Percentiles rank a stretch among this genome's conserved stretches.
Conservation (phyloP, 2,113 vertebrate species). For the Thunnus thynnus region DNA sequence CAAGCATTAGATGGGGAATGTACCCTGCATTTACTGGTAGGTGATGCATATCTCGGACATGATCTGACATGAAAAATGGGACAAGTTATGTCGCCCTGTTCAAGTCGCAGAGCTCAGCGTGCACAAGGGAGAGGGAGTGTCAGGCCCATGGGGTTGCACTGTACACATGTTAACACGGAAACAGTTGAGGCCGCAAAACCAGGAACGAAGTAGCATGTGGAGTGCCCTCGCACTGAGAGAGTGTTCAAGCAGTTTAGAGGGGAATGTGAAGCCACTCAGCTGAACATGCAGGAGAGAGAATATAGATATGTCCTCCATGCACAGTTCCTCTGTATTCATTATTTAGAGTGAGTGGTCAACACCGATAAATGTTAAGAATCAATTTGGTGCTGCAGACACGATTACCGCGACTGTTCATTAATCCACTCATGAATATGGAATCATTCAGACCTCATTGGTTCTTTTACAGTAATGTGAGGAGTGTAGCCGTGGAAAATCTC, state of each 20-base stretch:
- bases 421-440: conserved; percentile 80
- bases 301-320: background rate
- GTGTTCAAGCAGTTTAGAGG: conserved; percentile 45
- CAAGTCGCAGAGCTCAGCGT: conserved; percentile 1
- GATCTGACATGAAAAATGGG: conserved; percentile 57
- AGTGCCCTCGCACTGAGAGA: conserved; percentile 2
- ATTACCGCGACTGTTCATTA: conserved; percentile 76
- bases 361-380: conserved; percentile 68
- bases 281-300: conserved; percentile 22
- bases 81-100: background rate
- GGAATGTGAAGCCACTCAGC: conserved; percentile 19
- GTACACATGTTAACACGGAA: conserved; percentile 64
- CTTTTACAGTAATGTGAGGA: conserved; percentile 75
- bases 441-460: conserved; percentile 73
- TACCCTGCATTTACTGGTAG: conserved; percentile 26
- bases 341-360: conserved; percentile 50
- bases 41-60: conserved; percentile 48
- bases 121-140: conserved; percentile 3
- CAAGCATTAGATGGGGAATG: conserved; percentile 20
- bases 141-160: conserved; percentile 14
- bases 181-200: conserved; percentile 40
- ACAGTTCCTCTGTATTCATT: conserved; percentile 43
- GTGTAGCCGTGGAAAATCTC: conserved; percentile 66
- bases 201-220: conserved; percentile 4
- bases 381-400: conserved; percentile 75